Evolutionary conservation across 1,140 invertebrate genomes (phyloP).

Genomic region (Mya arenaria): DNA sequence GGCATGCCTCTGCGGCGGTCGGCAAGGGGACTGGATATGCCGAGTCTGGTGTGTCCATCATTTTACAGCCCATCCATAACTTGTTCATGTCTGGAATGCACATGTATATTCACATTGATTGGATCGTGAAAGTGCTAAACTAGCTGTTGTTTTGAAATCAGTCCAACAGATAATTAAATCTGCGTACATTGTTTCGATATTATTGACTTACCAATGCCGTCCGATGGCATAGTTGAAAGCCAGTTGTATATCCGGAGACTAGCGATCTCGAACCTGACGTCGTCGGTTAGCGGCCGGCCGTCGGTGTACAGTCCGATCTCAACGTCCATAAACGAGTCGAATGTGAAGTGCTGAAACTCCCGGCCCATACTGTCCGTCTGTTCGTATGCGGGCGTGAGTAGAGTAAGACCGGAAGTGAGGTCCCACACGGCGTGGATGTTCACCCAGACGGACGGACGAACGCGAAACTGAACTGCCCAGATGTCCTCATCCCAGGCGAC

Average conservation of each 20-base stretch:
- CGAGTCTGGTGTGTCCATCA: neutral
- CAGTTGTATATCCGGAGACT: conserved; percentile 34
- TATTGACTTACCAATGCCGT: conserved; percentile 34
- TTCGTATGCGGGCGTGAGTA: neutral
- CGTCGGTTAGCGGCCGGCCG: conserved; percentile 1
- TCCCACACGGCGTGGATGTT: conserved; percentile 40
- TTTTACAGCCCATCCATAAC: conserved; percentile 28
- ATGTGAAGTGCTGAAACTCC: conserved; percentile 24
- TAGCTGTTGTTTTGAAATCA: neutral
- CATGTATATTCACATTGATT: no score
- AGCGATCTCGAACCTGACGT: conserved; percentile 16
- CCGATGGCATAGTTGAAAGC: neutral
- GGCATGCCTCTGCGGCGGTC: conserved; percentile 9
- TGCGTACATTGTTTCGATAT: neutral
- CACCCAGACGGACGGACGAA: conserved; percentile 10
- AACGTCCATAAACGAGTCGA: conserved; percentile 36
- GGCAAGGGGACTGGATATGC: neutral
- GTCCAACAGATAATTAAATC: neutral
- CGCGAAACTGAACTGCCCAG: conserved; percentile 24
- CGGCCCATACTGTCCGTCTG: neutral
- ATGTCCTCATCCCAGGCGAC: conserved; percentile 22
- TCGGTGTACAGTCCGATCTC: conserved; percentile 15
- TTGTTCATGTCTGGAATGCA: conserved; percentile 6
- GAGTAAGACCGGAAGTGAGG: neutral
- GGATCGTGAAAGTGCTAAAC: no score